Conservation (phyloP, 2,797 vertebrate species). For the Ptychadena robeensis region DNA sequence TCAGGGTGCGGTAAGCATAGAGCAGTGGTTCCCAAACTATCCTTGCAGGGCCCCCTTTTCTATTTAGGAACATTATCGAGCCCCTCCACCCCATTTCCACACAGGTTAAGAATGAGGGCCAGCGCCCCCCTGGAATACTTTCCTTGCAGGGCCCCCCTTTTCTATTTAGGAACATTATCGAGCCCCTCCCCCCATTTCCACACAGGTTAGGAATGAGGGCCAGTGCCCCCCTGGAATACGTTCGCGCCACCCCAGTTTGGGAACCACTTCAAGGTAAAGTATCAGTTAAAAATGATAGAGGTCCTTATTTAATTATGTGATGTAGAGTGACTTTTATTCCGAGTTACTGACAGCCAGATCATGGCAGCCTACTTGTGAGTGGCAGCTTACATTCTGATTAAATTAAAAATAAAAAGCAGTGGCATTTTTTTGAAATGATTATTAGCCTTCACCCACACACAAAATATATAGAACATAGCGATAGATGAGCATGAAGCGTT, state of each 20-base stretch:
- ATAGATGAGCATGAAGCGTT: conserved; percentile 21
- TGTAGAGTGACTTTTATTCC: not conserved
- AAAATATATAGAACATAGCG: conserved; percentile 18
- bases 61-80: no score
- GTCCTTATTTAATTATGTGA: not conserved
- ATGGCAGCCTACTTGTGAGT: conserved; percentile 32
- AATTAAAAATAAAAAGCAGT: conserved; percentile 42
- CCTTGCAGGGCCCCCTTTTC: no score
- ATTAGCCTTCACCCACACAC: conserved; percentile 35
- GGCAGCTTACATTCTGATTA: conserved; percentile 39
- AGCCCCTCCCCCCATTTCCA: no score
- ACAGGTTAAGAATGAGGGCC: no score
- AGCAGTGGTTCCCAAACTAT: no score
- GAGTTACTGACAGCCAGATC: conserved; percentile 17
- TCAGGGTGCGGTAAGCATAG: not conserved
- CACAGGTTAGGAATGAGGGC: no score
- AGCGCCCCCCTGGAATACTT: no score
- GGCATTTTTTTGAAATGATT: conserved; percentile 39
- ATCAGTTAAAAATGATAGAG: not conserved
- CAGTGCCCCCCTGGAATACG: no score
- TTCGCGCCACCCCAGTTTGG: no score
- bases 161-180: no score
- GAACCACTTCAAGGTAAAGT: not conserved
- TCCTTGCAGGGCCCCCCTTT: no score
- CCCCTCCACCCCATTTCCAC: no score